Base-by-base conservation (phyloP, 1,140 invertebrate genomes). In the Lycorma delicatula region DNA sequence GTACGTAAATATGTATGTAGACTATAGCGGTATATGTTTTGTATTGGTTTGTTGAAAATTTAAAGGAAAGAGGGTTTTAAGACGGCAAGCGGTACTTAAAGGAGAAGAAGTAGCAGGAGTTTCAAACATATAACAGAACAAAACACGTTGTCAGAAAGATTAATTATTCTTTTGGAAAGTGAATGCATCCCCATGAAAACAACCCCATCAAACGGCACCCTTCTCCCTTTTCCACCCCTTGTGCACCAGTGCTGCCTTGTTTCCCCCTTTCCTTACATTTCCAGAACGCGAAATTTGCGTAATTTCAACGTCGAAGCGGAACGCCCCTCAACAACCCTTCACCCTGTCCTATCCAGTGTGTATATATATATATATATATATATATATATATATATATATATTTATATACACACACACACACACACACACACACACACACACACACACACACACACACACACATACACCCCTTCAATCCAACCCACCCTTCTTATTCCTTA, bases 141-240 rank as follows among this genome's bases (percentile, higher is more conserved):
- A 44, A 44, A 44, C 41, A 44, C 41, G 23, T 20, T 44, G 41
- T 44, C 41, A 44, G 41, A 44, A 44, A 44, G 41, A 44, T 44
- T 44, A 44, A 44, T 44, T 44, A 44, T 44, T 44, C 41, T 44
- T 44, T 44, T 22, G 41, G 23, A 44, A 44, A 44, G 41, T 44
- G 41, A 44, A 44, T 44, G 41, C 41, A 44, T 44, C 41, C 41
- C 41, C 41, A 44, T 44, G 41, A 44, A 44, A 44, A 44, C 41
- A 44, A 44, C 41, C 41, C 41, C 41, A 44, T 44, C 41, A 44
- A 44, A 44, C 41, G 41, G 18, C 23, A 22, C 41, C 41, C n/a
- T 9, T 9, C 31, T 34, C 31, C 31, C 31, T 2, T 38, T 18
- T 38, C 36, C 20, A 2, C 20, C 36, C 20, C 7, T 38, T 18